Conservation (phyloP, 2,113 vertebrate genomes). For the Gavia stellata region DNA sequence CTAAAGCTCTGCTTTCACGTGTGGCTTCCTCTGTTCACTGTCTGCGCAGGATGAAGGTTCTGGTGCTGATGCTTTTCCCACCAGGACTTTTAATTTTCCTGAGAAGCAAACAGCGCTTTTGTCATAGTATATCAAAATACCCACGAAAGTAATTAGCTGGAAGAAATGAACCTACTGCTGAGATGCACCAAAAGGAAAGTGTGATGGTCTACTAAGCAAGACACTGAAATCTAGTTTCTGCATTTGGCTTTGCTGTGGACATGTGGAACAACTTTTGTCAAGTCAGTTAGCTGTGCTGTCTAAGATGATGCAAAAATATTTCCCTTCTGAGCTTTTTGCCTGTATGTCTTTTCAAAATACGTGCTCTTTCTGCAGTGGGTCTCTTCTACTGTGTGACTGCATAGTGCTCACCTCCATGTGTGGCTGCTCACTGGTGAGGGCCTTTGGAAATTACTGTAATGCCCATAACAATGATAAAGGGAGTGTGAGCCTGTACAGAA, state of each 20-base stretch:
- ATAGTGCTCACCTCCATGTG: background rate
- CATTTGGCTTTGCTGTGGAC: background rate
- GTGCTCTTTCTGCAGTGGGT: background rate
- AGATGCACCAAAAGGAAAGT: background rate
- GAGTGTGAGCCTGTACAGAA: background rate
- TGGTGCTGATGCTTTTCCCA: background rate
- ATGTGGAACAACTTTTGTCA: background rate
- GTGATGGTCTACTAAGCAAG: background rate
- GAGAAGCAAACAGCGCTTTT: background rate
- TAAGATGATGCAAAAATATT: background rate
- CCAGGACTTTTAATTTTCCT: background rate
- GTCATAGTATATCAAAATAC: background rate
- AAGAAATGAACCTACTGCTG: background rate
- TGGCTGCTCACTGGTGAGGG: background rate
- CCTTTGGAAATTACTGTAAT: background rate
- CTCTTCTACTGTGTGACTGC: background rate
- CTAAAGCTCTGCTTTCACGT: background rate
- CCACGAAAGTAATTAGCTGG: background rate
- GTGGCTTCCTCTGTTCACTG: background rate
- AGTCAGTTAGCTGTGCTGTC: background rate
- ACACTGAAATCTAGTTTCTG: background rate
- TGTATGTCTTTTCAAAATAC: background rate
- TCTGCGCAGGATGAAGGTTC: background rate
- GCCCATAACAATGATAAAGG: rapidly evolving
- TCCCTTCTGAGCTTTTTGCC: background rate